A percentile compares a stretch with the other conserved stretches of the same genome.
Conservation (phyloP, 2,888 invertebrate genomes). For the Cryptophagus acutangulus region DNA sequence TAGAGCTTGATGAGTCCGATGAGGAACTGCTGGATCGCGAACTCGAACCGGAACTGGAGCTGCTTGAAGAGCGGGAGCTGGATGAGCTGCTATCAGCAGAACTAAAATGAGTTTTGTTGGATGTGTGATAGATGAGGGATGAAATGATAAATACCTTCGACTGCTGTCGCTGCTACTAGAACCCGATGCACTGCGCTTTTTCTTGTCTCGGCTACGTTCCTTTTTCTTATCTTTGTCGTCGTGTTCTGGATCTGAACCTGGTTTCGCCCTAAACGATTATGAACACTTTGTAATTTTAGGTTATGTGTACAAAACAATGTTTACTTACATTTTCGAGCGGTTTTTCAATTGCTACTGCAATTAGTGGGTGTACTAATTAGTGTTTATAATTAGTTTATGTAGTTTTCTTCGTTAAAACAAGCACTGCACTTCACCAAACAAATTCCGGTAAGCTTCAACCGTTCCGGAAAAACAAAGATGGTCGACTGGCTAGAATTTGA, state of each 20-base stretch:
- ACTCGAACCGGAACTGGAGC: conserved; percentile 61
- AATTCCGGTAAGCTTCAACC: too few species aligned
- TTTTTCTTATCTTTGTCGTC: conserved; percentile 68
- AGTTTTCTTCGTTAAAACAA: too few species aligned
- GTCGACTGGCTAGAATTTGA: too few species aligned
- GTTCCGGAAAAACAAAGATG: too few species aligned
- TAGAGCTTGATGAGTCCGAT: conserved; percentile 62
- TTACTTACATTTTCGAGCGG: too few species aligned
- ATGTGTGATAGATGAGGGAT: too few species aligned
- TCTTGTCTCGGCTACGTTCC: conserved; percentile 56
- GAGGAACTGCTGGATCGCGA: conserved; percentile 51
- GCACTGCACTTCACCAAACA: too few species aligned
- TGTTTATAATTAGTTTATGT: too few species aligned
- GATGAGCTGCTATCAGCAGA: conserved; percentile 82
- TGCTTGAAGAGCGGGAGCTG: conserved; percentile 74
- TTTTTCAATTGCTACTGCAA: too few species aligned
- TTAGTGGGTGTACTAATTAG: too few species aligned
- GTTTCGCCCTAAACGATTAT: conserved; percentile 65
- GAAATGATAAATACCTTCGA: conserved; percentile 53
- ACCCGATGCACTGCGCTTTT: conserved; percentile 67
- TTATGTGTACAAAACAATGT: too few species aligned
- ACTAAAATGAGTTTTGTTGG: conserved; percentile 43
- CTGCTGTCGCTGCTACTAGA: conserved; percentile 79
- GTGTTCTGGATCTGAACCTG: conserved; percentile 64
- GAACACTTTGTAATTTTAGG: too few species aligned